Conservation (phyloP, 2,888 invertebrate genomes). For the Lordiphosa fenestrarum region DNA sequence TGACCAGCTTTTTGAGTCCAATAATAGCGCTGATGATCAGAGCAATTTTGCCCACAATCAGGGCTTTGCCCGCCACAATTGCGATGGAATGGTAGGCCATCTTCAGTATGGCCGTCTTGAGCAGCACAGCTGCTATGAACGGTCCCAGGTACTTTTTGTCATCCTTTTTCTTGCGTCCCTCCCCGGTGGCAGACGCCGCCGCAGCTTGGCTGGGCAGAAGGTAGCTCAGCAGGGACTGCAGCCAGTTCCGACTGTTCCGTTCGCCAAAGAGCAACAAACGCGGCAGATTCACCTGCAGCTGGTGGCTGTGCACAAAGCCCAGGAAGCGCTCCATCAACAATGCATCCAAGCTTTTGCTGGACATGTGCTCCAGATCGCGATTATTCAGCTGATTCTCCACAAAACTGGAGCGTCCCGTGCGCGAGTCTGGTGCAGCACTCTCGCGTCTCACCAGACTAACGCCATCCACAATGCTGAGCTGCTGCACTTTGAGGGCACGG, state of each 20-base stretch:
- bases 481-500: constrained; percentile 84
- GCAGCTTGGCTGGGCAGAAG: constrained; percentile 40
- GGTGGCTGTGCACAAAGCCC: constrained; percentile 84
- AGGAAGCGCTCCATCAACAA: constrained; percentile 82
- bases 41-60: constrained; percentile 92
- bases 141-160: constrained; percentile 84
- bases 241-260: constrained; percentile 77
- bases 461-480: constrained; percentile 84
- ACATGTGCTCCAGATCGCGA: constrained; percentile 83
- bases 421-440: constrained; percentile 72
- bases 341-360: constrained; percentile 83
- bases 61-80: constrained; percentile 89
- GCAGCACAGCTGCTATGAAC: constrained; percentile 85
- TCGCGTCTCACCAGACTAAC: constrained; percentile 81
- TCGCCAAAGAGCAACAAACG: constrained; percentile 81
- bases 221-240: constrained; percentile 80
- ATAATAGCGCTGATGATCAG: constrained; percentile 89
- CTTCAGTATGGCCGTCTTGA: constrained; percentile 87
- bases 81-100: constrained; percentile 89
- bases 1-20: constrained; percentile 89
- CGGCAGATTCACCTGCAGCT: constrained; percentile 82
- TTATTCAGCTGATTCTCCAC: constrained; percentile 81
- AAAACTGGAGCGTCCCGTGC: constrained; percentile 71
- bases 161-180: constrained; percentile 83
- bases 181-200: constrained; percentile 79